Percentiles rank a stretch among this genome's conserved stretches.
Evolutionary conservation across 2,888 invertebrate species (phyloP).

Genomic region (Ommatoiulus sabulosus): DNA sequence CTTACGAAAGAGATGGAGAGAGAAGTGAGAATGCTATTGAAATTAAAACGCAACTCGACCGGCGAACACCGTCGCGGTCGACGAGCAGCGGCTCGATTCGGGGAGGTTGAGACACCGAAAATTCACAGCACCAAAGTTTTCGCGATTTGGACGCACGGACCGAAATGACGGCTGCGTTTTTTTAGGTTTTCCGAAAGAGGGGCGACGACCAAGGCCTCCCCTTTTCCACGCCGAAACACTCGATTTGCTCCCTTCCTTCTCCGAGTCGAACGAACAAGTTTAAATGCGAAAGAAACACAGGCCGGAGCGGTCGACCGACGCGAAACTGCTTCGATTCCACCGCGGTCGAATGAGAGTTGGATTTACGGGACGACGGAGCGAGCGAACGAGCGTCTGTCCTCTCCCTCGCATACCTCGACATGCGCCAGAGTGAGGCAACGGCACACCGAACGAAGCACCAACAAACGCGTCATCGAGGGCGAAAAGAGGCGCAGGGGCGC

Average conservation of each 20-base stretch:
- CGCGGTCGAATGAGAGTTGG: not conserved
- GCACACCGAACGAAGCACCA: not conserved
- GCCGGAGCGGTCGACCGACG: not conserved
- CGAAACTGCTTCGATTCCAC: not conserved
- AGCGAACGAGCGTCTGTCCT: not conserved
- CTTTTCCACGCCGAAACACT: not conserved
- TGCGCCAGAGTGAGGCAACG: not conserved
- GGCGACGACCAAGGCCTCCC: not conserved
- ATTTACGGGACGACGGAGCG: not conserved
- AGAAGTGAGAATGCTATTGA: not conserved
- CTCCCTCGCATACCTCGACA: not conserved
- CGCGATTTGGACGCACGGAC: not conserved
- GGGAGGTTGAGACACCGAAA: no score
- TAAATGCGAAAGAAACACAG: not conserved
- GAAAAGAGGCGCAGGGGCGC: not conserved
- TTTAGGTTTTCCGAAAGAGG: not conserved
- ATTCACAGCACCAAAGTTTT: conserved; percentile 3
- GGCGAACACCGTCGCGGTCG: no score
- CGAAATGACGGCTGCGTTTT: no score
- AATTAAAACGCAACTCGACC: not conserved
- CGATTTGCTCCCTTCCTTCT: not conserved
- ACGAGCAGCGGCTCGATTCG: no score
- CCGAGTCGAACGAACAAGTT: not conserved
- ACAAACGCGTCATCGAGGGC: not conserved
- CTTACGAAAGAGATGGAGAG: not conserved